Evolutionary conservation across 2,797 vertebrate species (phyloP).

Genomic region (Phrynocephalus vlangalii): DNA sequence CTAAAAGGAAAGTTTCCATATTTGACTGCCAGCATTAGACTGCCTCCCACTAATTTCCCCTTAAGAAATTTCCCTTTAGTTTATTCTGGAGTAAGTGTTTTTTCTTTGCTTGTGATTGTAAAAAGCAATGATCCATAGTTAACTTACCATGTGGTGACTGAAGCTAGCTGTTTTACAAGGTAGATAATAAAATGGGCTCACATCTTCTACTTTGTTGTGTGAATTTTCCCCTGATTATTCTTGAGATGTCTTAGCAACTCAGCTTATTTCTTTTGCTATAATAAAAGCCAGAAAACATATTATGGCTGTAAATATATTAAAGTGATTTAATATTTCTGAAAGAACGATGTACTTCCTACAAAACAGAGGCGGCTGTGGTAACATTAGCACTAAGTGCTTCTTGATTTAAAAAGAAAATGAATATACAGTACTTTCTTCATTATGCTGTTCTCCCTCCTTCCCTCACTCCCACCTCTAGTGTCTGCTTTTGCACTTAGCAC

Average conservation of each 20-base stretch:
- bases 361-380: not conserved
- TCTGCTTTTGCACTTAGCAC: not conserved
- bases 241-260: not conserved
- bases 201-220: not conserved
- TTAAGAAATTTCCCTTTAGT: not conserved
- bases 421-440: not conserved
- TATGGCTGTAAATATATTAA: slow-evolving; percentile 1
- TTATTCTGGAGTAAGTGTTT: not conserved
- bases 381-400: not conserved
- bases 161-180: not conserved
- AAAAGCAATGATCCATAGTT: not conserved
- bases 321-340: not conserved
- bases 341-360: not conserved
- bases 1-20: not conserved
- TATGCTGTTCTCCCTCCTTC: not conserved
- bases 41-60: not conserved
- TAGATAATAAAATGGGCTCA: not conserved
- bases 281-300: not conserved
- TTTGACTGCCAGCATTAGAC: not conserved
- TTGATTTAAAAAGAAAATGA: not conserved
- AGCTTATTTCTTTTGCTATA: not conserved
- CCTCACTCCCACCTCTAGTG: too few species aligned
- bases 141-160: not conserved
- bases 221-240: not conserved
- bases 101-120: not conserved